Percentiles rank a stretch among this genome's conserved stretches.
These are phyloP conservation scores for Zaprionus vittiger DNA, from an alignment of 1,140 invertebrate genomes.

Conservation along the genomic window DNA sequence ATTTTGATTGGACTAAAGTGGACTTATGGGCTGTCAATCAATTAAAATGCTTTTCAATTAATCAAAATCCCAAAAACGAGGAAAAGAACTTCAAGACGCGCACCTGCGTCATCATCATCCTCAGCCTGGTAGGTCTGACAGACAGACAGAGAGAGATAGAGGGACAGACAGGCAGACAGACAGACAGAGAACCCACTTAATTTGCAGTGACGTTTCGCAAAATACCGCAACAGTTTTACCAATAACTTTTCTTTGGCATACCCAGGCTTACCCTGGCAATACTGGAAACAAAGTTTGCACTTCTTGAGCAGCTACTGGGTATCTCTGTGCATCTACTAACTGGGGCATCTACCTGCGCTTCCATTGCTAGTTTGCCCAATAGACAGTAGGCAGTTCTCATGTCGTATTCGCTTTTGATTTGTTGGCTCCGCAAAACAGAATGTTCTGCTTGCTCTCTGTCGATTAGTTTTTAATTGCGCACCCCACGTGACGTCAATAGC, in stretches of 20 bases:
- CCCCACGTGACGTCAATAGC: slow-evolving; percentile 67
- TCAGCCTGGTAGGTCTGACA: slow-evolving; percentile 2
- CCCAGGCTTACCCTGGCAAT: background rate
- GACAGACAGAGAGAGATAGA: background rate
- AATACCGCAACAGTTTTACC: slow-evolving; percentile 22
- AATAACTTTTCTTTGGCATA: background rate
- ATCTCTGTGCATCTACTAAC: background rate
- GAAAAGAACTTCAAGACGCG: background rate
- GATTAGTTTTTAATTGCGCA: slow-evolving; percentile 78
- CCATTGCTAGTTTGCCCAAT: background rate
- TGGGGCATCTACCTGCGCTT: background rate
- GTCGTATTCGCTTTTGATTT: slow-evolving; percentile 50
- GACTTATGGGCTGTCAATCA: slow-evolving; percentile 39
- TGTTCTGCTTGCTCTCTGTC: slow-evolving; percentile 46
- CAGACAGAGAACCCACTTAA: background rate
- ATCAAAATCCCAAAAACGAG: slow-evolving; percentile 16
- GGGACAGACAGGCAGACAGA: background rate
- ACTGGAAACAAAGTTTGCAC: too few species aligned
- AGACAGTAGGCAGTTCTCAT: slow-evolving; percentile 26
- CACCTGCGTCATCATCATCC: slow-evolving; percentile 20
- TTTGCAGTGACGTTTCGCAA: background rate
- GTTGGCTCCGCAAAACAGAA: slow-evolving; percentile 34
- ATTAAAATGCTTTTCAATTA: slow-evolving; percentile 42
- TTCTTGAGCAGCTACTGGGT: background rate
- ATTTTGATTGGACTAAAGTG: slow-evolving; percentile 27